A percentile compares a stretch with the other conserved stretches of the same genome.
Evolutionary conservation across 2,797 vertebrate species (phyloP).

Genomic region (Spinus pinus): DNA sequence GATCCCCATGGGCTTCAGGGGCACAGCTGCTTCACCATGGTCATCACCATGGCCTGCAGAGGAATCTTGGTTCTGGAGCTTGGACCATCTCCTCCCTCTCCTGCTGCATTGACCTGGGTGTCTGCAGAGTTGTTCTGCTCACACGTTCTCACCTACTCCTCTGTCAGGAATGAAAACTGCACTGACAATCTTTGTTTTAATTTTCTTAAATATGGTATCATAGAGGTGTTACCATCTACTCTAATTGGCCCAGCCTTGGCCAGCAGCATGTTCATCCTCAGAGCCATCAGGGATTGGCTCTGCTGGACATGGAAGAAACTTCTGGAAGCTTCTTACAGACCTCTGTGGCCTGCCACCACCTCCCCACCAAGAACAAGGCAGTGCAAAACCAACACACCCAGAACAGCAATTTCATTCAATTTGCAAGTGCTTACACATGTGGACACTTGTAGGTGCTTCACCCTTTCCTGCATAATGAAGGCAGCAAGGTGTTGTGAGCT

Average conservation of each 20-base stretch:
- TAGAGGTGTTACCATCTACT: neutral
- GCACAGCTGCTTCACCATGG: neutral
- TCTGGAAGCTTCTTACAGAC: neutral
- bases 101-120: neutral
- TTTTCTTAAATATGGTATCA: neutral
- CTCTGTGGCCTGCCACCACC: neutral
- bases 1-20: neutral
- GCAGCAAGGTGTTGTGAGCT: neutral
- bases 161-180: neutral
- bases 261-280: neutral
- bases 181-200: neutral
- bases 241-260: neutral
- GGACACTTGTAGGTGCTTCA: neutral
- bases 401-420: neutral
- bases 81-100: fast-evolving
- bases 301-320: neutral
- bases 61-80: fast-evolving
- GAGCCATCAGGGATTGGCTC: neutral
- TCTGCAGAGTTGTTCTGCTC: neutral
- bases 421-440: neutral
- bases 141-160: neutral
- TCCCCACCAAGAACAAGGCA: neutral
- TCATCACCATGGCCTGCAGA: fast-evolving
- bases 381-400: neutral
- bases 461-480: neutral